Evolutionary conservation across 2,797 vertebrate genomes (phyloP).

Genomic region (Echiichthys vipera): DNA sequence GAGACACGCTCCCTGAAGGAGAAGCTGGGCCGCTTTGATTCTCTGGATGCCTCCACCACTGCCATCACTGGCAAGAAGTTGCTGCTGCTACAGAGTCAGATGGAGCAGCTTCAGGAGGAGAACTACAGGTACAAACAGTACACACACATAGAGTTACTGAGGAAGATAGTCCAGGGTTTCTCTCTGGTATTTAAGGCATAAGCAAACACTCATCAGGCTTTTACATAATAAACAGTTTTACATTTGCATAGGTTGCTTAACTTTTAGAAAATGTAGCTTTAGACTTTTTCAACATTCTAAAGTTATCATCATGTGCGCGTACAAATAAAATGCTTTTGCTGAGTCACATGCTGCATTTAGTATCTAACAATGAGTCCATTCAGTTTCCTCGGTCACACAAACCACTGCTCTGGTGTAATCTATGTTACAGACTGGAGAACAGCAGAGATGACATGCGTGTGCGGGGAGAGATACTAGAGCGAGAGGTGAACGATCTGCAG

Average conservation of each 20-base stretch:
- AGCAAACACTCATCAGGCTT: background rate
- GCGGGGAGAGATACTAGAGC: conserved; percentile 83
- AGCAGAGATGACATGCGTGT: conserved; percentile 87
- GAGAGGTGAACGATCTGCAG: conserved; percentile 85
- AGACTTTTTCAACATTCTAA: background rate
- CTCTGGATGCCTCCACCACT: conserved; percentile 70
- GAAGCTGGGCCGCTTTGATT: conserved; percentile 76
- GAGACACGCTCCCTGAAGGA: conserved; percentile 87
- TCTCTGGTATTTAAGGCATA: background rate
- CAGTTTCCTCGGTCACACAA: conserved; percentile 12
- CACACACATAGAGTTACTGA: background rate
- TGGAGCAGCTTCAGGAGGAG: conserved; percentile 95
- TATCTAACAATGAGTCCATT: conserved; percentile 9
- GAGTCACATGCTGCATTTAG: background rate
- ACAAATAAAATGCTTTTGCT: conserved; percentile 2
- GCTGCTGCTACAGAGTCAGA: conserved; percentile 91
- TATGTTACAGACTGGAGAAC: conserved; percentile 85
- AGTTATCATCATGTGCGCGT: background rate
- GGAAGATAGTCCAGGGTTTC: background rate
- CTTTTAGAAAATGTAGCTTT: background rate
- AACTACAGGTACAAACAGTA: conserved; percentile 88
- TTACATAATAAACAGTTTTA: background rate
- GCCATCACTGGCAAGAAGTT: conserved; percentile 90
- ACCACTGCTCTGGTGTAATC: conserved; percentile 9
- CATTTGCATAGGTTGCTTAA: background rate